Evolutionary conservation across 2,888 invertebrate species (phyloP), one percentile per base, ranked within the genome.

Genomic region (Leuctra nigra): DNA sequence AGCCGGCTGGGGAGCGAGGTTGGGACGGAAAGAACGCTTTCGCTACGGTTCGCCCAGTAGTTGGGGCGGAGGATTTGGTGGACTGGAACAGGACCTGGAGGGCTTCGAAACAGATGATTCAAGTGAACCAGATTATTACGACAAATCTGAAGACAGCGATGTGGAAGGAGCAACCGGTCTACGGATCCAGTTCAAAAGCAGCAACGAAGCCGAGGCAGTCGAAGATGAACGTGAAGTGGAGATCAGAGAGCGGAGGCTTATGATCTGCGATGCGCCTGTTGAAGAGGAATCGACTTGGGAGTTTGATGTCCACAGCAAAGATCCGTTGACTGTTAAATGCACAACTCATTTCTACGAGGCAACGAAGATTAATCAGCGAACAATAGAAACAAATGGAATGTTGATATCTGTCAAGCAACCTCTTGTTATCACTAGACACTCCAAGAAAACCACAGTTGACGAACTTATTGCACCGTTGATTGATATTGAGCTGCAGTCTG

Each of bases 191-290:
- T 91, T 90, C 67, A 89, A 86, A 64, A 23, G 44, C 23, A 87
- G 88, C 22, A 90, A 89, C 70, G 83, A 89, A 41, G 92, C 91
- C 0, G 91, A 91, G 69, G 91, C 91, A 0, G 80, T 91, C 0
- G 91, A 91, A 55, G 67, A 68, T 58, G 56, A 69, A 66, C 64
- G 62, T 67, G 29, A 61, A 67, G 56, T 69, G 66, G 59, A 55
- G 20, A 57, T 57, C 39, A 53, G 57, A 9, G 57, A 55, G 18
- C 33, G 57, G 4, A 25, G 60, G 47, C 14, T 25, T 35, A 29
- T 46, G 33, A n/a, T 33, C n/a, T 50, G 33, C 18, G 50, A 35
- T 18, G 18, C 33, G 13, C 18, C n/a, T 35, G 65, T 66, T n/a
- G 68, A 70, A 57, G 69, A 72, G 53, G 63, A 66, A 36, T 64